Conservation (phyloP, 2,888 invertebrate genomes). For the Zhengitettix transpicula region DNA sequence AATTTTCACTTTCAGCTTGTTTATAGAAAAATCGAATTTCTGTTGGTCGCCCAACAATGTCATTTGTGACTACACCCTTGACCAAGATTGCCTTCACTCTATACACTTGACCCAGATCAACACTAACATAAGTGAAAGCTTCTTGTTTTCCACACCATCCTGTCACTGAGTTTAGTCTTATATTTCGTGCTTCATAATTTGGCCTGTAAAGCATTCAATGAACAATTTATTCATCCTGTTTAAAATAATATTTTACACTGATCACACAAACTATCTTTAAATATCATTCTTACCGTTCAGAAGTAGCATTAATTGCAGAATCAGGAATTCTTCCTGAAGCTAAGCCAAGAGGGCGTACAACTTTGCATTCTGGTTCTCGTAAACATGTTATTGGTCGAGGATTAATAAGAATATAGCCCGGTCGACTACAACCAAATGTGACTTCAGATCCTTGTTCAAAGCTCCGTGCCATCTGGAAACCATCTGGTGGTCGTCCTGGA, state of each 20-base stretch:
- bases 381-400: slow-evolving; percentile 80
- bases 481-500: slow-evolving; percentile 86
- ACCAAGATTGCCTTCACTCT: slow-evolving; percentile 84
- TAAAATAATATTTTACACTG: too few relatives aligned
- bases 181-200: slow-evolving; percentile 79
- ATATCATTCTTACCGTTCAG: slow-evolving; percentile 43
- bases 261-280: neutral
- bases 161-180: slow-evolving; percentile 79
- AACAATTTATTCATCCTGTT: neutral
- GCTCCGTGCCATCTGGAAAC: slow-evolving; percentile 65
- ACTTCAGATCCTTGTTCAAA: slow-evolving; percentile 85
- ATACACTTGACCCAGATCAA: slow-evolving; percentile 85
- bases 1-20: slow-evolving; percentile 82
- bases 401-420: slow-evolving; percentile 84
- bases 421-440: slow-evolving; percentile 73
- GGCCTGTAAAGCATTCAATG: slow-evolving; percentile 28
- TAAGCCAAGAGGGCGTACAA: slow-evolving; percentile 78
- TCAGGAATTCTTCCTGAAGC: slow-evolving; percentile 87
- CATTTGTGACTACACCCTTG: slow-evolving; percentile 87
- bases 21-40: slow-evolving; percentile 96
- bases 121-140: slow-evolving; percentile 88
- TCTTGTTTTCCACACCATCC: slow-evolving; percentile 97
- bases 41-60: slow-evolving; percentile 87
- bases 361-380: slow-evolving; percentile 83
- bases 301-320: slow-evolving; percentile 87